Base-by-base conservation (phyloP, 2,888 invertebrate genomes). In the Strigamia maritima region DNA sequence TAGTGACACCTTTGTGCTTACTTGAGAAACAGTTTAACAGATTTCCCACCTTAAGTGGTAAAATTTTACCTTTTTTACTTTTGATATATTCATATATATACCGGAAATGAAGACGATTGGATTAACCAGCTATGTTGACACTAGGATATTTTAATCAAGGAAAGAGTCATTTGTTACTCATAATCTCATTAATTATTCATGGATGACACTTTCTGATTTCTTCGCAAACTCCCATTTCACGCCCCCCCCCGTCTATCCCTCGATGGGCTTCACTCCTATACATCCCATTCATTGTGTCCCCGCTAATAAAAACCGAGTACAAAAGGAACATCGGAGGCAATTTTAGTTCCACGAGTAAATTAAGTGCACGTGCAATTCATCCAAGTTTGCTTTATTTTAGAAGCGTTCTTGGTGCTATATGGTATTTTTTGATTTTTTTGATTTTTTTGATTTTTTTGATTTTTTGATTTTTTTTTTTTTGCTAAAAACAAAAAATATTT, bases 1-100 rank as follows among this genome's bases (percentile, higher is more conserved):
- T 49, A 49, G 49, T 49, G 49, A 49, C 49, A 49, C 49, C 49
- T 49, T 49, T 49, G 49, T 49, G 49, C 49, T 49, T 49, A 49
- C 49, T 49, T n/a, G 49, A 49, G 49, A 49, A 49, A 49, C 49
- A 49, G 49, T 49, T 49, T 49, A 49, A 49, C 49, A 10, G 49
- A 49, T 49, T 49, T 49, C 31, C 49, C 49, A 49, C 49, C 49
- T 49, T 49, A 2, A 10, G 2, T 49, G 3, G 3, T 4, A 31
- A 31, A 31, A 31, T 31, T 31, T 31, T 6, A 31, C 31, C 31
- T n/a, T n/a, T n/a, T n/a, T n/a, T n/a, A n/a, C n/a, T n/a, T n/a
- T n/a, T n/a, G n/a, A n/a, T n/a, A n/a, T n/a, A n/a, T n/a, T n/a
- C n/a, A n/a, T n/a, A n/a, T n/a, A n/a, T n/a, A n/a, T n/a, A n/a